phyloP scores from a whole-genome alignment of 2,888 invertebrate species.

The Rambutsinella grinnellia region DNA sequence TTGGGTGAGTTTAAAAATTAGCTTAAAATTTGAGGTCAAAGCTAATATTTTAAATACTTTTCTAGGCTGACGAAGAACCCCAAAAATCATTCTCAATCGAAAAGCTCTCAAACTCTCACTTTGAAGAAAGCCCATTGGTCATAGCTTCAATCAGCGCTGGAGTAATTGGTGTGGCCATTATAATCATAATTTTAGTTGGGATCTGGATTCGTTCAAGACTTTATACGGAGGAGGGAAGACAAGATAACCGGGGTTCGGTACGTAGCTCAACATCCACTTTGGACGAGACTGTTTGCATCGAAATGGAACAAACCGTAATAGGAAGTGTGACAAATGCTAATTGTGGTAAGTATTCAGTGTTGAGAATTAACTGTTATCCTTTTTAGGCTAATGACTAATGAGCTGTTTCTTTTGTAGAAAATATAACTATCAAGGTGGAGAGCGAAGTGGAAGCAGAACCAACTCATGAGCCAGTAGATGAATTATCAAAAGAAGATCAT shows the following conservation, averaged over 20 bases:
- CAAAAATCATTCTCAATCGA: constrained; percentile 30
- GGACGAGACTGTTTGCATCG: constrained; percentile 34
- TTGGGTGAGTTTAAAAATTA: constrained; percentile 29
- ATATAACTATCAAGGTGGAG: too few species aligned
- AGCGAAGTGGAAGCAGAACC: too few species aligned
- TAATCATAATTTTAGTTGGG: constrained; percentile 50
- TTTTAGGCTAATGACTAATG: background rate
- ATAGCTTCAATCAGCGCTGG: constrained; percentile 50
- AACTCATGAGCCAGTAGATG: too few species aligned
- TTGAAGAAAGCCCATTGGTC: constrained; percentile 52
- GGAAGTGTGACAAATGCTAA: constrained; percentile 34
- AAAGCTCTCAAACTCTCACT: constrained; percentile 39
- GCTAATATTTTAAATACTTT: background rate
- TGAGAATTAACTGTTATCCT: background rate
- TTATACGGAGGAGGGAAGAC: constrained; percentile 23
- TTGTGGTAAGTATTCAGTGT: background rate
- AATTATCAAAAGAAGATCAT: too few species aligned
- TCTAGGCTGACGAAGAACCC: constrained; percentile 42
- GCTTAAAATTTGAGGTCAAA: background rate
- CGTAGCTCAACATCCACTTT: constrained; percentile 43
- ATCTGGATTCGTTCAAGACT: constrained; percentile 59
- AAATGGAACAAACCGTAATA: constrained; percentile 43
- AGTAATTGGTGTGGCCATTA: constrained; percentile 49
- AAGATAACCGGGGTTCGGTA: constrained; percentile 18
- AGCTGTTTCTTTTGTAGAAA: too few species aligned